A percentile compares a stretch with the other conserved stretches of the same genome.
phyloP scores from a whole-genome alignment of 1,140 invertebrate genomes.

The Onthophagus taurus region DNA sequence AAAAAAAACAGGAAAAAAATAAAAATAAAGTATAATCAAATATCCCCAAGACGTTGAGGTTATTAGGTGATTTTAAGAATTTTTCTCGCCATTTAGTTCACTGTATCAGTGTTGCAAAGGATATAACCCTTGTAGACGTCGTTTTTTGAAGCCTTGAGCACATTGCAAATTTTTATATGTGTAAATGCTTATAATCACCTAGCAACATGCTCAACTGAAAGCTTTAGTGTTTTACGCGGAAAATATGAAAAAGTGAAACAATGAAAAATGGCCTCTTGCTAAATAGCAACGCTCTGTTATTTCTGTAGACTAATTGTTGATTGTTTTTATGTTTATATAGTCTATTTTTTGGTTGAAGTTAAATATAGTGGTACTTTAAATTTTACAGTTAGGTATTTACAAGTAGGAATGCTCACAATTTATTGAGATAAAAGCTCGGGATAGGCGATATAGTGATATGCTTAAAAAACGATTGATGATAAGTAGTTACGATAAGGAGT shows the following conservation, averaged over 20 bases:
- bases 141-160: too few species aligned
- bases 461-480: too few species aligned
- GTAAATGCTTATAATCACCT: too few species aligned
- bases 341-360: slow-evolving; percentile 40
- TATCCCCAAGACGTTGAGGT: not conserved
- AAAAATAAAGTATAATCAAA: slow-evolving; percentile 10
- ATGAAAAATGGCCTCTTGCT: slow-evolving; percentile 12
- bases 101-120: slow-evolving; percentile 11
- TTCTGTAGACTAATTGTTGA: slow-evolving; percentile 38
- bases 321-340: slow-evolving; percentile 43
- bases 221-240: slow-evolving; percentile 18
- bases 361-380: slow-evolving; percentile 30
- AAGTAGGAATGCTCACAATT: slow-evolving; percentile 24
- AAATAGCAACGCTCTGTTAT: slow-evolving; percentile 30
- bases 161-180: too few species aligned
- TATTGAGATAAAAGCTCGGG: slow-evolving; percentile 9
- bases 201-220: too few species aligned
- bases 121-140: not conserved
- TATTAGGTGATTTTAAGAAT: not conserved
- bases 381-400: slow-evolving; percentile 20
- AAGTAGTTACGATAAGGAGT: too few species aligned
- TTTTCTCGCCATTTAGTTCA: slow-evolving; percentile 4
- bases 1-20: slow-evolving; percentile 14
- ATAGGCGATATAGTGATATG: slow-evolving; percentile 12
- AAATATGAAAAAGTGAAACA: slow-evolving; percentile 14